Percentiles rank a stretch among this genome's conserved stretches.
phyloP scores from a whole-genome alignment of 2,888 invertebrate genomes.

The Trachelus tabidus region DNA sequence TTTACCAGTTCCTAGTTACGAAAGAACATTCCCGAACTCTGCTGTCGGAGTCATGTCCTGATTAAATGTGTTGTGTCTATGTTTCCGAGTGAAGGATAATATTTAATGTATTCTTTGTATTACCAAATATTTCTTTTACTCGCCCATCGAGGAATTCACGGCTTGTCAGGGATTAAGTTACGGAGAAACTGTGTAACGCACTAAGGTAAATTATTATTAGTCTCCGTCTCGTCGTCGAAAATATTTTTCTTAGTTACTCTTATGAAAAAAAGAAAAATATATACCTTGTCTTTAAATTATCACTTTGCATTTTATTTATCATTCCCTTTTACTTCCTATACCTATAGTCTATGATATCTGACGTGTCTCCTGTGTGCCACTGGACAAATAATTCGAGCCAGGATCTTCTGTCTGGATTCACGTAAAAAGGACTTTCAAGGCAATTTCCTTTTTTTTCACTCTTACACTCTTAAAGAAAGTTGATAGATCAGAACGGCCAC shows the following conservation, averaged over 20 bases:
- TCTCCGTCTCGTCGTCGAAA: background rate
- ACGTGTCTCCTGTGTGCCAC: background rate
- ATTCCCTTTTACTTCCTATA: background rate
- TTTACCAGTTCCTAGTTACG: background rate
- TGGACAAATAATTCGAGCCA: background rate
- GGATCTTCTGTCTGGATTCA: background rate
- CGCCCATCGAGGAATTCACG: slow-evolving; percentile 79
- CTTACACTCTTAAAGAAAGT: background rate
- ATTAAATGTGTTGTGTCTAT: background rate
- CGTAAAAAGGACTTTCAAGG: background rate
- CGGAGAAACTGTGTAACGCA: slow-evolving; percentile 73
- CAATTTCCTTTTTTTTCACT: background rate
- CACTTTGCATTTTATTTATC: too few species aligned
- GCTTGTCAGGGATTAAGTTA: slow-evolving; percentile 74
- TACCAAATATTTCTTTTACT: slow-evolving; percentile 70
- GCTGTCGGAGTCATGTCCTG: background rate
- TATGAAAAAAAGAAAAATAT: background rate
- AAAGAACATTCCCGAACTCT: background rate
- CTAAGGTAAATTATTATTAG: slow-evolving; percentile 63
- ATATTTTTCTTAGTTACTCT: background rate
- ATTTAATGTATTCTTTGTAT: background rate
- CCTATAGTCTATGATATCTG: background rate
- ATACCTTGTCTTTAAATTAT: background rate
- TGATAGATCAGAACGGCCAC: background rate
- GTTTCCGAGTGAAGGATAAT: background rate